Conservation (phyloP, 2,888 invertebrate genomes). For the Hyposoter dolosus region DNA sequence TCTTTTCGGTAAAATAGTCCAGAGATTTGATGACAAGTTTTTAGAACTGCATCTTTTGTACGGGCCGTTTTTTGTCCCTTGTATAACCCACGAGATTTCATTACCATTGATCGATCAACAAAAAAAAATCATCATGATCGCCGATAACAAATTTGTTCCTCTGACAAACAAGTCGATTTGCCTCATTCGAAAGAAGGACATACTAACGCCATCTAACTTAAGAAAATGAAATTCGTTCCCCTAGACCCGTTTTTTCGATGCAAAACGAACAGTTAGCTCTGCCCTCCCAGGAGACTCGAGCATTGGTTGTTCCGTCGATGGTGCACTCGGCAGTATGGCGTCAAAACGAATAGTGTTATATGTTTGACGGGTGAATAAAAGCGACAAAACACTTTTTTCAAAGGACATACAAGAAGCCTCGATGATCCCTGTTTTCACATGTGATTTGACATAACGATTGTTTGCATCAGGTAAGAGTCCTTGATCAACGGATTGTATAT, state of each 20-base stretch:
- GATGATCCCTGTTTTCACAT: conserved; percentile 20
- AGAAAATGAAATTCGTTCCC: neutral
- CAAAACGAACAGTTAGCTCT: neutral
- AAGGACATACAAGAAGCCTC: conserved; percentile 10
- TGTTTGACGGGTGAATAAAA: conserved; percentile 49
- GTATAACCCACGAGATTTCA: neutral
- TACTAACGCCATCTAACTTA: neutral
- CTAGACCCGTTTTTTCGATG: neutral
- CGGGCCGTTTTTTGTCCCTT: neutral
- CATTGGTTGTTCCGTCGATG: conserved; percentile 68
- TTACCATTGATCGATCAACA: neutral
- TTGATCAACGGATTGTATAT: neutral
- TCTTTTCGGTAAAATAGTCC: conserved; percentile 10
- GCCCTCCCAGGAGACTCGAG: neutral
- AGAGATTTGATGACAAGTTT: neutral
- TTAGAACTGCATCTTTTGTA: neutral
- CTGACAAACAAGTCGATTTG: neutral
- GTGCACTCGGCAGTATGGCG: conserved; percentile 75
- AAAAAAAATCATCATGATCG: neutral
- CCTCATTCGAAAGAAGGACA: neutral
- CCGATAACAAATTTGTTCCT: neutral
- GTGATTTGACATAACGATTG: conserved; percentile 22
- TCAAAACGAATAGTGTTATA: conserved; percentile 74
- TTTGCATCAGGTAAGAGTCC: conserved; percentile 37
- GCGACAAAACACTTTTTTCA: conserved; percentile 18